phyloP scores from a whole-genome alignment of 2,888 invertebrate species.

The Leptopilina myrica region DNA sequence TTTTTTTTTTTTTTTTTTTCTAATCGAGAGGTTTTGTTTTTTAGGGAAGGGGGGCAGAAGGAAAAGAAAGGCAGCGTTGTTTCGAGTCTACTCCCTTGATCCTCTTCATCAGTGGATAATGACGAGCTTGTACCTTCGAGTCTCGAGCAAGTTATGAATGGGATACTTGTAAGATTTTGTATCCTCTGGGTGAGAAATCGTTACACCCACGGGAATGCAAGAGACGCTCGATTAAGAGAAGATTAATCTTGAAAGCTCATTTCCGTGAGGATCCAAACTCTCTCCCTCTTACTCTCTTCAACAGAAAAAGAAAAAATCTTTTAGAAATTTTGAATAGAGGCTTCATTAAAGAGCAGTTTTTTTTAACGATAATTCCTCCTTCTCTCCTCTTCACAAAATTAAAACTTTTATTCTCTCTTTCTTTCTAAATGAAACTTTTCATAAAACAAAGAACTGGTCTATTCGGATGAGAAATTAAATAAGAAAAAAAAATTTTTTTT shows the following conservation, averaged over 20 bases:
- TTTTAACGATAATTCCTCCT: no score
- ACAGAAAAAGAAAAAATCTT: background rate
- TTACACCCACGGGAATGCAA: constrained; percentile 31
- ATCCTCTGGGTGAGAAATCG: constrained; percentile 28
- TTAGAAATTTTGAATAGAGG: constrained; percentile 22
- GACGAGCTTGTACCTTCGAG: constrained; percentile 67
- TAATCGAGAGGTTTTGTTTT: constrained; percentile 46
- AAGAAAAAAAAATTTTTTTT: no score
- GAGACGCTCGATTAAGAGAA: constrained; percentile 36
- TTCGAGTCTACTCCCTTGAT: constrained; percentile 65
- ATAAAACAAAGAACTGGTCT: no score
- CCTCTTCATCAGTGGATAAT: constrained; percentile 70
- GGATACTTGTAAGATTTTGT: constrained; percentile 49
- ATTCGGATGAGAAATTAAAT: no score
- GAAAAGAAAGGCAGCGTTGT: constrained; percentile 69
- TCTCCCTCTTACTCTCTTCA: no score
- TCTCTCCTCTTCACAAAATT: no score
- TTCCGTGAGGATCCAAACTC: constrained; percentile 11
- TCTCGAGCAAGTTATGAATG: constrained; percentile 41
- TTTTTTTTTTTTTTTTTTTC: constrained; percentile 41
- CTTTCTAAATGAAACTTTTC: no score
- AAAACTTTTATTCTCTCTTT: no score
- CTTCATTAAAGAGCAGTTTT: no score
- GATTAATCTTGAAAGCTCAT: constrained; percentile 38
- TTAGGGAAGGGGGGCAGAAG: constrained; percentile 1